These are phyloP conservation scores for Chionis minor DNA, from an alignment of 2,113 vertebrate species.

Conservation along the genomic window DNA sequence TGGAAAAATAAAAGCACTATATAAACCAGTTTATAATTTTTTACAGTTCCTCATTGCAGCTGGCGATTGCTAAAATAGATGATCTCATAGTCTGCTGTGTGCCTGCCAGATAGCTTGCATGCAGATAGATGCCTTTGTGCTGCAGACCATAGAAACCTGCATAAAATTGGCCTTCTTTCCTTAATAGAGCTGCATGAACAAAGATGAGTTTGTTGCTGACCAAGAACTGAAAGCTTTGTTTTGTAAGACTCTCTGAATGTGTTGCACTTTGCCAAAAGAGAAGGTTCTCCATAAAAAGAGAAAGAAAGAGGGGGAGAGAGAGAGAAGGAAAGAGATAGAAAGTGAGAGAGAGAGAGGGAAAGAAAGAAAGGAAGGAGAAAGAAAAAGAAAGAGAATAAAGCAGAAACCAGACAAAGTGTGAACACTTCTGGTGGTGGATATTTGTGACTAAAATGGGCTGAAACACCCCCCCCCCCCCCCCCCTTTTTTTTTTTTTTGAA, in stretches of 20 bases:
- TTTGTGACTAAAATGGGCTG: slow-evolving; percentile 69
- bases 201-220: slow-evolving; percentile 88
- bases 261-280: slow-evolving; percentile 73
- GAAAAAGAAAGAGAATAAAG: slow-evolving; percentile 53
- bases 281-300: slow-evolving; percentile 64
- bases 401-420: slow-evolving; percentile 66
- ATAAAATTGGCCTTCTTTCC: slow-evolving; percentile 85
- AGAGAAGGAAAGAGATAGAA: background rate
- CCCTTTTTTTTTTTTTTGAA: slow-evolving; percentile 58
- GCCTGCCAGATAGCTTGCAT: slow-evolving; percentile 78
- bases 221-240: slow-evolving; percentile 84
- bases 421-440: slow-evolving; percentile 72
- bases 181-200: slow-evolving; percentile 81
- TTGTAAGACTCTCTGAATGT: slow-evolving; percentile 80
- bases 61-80: slow-evolving; percentile 74
- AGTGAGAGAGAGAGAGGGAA: background rate
- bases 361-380: slow-evolving; percentile 7
- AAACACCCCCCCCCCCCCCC: background rate
- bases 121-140: slow-evolving; percentile 83
- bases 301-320: background rate
- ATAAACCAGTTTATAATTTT: slow-evolving; percentile 81
- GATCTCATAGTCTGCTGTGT: slow-evolving; percentile 75
- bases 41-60: slow-evolving; percentile 71
- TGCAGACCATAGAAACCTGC: slow-evolving; percentile 81
- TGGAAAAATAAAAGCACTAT: slow-evolving; percentile 57